Evolutionary conservation across 2,888 invertebrate genomes (phyloP).

Genomic region (Quadroppia sp.): DNA sequence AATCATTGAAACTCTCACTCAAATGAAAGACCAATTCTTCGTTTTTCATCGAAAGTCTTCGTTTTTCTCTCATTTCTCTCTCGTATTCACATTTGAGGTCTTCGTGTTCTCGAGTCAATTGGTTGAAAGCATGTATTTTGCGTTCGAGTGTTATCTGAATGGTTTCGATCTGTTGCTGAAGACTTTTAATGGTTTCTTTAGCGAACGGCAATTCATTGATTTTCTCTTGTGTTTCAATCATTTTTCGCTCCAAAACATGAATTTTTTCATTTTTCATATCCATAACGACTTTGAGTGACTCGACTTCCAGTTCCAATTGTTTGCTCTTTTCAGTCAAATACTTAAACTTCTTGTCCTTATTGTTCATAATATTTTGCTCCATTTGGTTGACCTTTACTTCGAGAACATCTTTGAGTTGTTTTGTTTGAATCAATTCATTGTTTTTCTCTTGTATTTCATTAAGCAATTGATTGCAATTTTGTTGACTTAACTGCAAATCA

Average conservation of each 20-base stretch:
- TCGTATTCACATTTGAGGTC: neutral
- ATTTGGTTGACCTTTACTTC: neutral
- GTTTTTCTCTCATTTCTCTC: slow-evolving; percentile 21
- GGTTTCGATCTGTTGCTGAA: slow-evolving; percentile 21
- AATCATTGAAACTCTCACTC: slow-evolving; percentile 12
- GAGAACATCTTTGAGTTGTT: slow-evolving; percentile 5
- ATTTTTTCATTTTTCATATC: slow-evolving; percentile 34
- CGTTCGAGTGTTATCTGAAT: slow-evolving; percentile 19
- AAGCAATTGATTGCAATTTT: slow-evolving; percentile 19
- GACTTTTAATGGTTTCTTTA: slow-evolving; percentile 1
- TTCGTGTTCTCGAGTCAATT: slow-evolving; percentile 20
- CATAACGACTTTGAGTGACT: slow-evolving; percentile 23
- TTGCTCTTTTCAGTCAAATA: slow-evolving; percentile 28
- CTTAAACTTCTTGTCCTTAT: slow-evolving; percentile 36
- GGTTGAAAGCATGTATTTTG: slow-evolving; percentile 24
- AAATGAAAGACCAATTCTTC: slow-evolving; percentile 30
- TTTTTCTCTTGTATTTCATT: slow-evolving; percentile 11
- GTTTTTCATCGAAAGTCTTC: slow-evolving; percentile 30
- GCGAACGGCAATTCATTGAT: slow-evolving; percentile 22
- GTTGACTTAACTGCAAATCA: neutral
- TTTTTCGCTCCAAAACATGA: slow-evolving; percentile 21
- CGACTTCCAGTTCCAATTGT: slow-evolving; percentile 28
- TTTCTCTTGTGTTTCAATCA: slow-evolving; percentile 31
- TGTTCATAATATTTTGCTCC: slow-evolving; percentile 21
- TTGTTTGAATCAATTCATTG: slow-evolving; percentile 2